A percentile compares a stretch with the other conserved stretches of the same genome.
Conservation (phyloP, 2,888 invertebrate species). For the Amaurobius ferox region DNA sequence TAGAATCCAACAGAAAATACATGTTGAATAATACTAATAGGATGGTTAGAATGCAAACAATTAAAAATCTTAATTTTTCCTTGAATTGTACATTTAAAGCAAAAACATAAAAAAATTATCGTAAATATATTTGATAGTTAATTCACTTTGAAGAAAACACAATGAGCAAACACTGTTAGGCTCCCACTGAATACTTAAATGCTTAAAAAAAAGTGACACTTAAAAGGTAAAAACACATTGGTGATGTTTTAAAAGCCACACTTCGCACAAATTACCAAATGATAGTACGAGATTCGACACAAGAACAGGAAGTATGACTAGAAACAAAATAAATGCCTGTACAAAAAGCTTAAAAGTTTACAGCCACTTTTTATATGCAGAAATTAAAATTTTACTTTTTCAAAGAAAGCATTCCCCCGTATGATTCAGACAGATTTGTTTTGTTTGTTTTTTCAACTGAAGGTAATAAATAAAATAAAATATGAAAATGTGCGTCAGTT, state of each 20-base stretch:
- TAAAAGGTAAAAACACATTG: not conserved
- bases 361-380: not conserved
- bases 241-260: constrained; percentile 4
- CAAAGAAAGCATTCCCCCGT: not conserved
- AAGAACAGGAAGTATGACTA: constrained; percentile 44
- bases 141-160: too few species aligned
- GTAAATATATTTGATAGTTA: too few species aligned
- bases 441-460: constrained; percentile 16
- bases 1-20: too few species aligned
- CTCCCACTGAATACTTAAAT: too few species aligned
- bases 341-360: constrained; percentile 30
- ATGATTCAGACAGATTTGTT: not conserved
- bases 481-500: constrained; percentile 67
- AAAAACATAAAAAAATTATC: too few species aligned
- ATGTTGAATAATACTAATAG: too few species aligned
- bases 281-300: not conserved
- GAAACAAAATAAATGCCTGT: constrained; percentile 63
- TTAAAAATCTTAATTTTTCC: too few species aligned
- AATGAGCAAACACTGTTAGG: too few species aligned
- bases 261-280: not conserved
- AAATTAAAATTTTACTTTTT: not conserved
- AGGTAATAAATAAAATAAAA: constrained; percentile 58
- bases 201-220: too few species aligned
- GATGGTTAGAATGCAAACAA: too few species aligned
- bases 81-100: too few species aligned